These are phyloP conservation scores for Thereva unica DNA, from an alignment of 2,888 invertebrate species.

Conservation along the genomic window DNA sequence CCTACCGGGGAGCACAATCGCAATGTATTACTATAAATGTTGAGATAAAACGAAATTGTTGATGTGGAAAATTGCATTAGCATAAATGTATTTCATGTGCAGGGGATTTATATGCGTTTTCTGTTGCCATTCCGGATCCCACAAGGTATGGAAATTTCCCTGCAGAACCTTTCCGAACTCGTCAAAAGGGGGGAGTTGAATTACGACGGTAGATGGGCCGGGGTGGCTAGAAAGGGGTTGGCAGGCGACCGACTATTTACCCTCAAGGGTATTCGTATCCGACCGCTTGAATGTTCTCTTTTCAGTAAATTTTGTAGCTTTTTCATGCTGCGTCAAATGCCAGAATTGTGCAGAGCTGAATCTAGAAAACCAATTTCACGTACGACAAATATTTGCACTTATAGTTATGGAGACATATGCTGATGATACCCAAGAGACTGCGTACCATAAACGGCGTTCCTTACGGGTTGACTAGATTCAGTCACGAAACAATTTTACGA, in stretches of 20 bases:
- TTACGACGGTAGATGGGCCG: neutral
- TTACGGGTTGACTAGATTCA: no score
- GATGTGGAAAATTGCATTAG: constrained; percentile 43
- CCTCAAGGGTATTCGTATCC: no score
- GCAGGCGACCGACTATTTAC: no score
- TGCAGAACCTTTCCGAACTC: constrained; percentile 7
- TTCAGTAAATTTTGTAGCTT: constrained; percentile 14
- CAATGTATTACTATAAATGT: constrained; percentile 38
- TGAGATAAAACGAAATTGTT: constrained; percentile 41
- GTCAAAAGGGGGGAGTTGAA: neutral
- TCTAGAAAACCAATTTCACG: constrained; percentile 30
- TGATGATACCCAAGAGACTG: constrained; percentile 28
- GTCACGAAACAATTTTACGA: no score
- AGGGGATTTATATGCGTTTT: constrained; percentile 34
- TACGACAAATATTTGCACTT: constrained; percentile 34
- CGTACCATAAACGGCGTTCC: neutral
- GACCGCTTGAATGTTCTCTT: neutral
- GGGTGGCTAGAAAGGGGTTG: no score
- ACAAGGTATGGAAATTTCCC: constrained; percentile 31
- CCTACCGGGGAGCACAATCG: constrained; percentile 21
- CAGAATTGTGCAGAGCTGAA: constrained; percentile 10
- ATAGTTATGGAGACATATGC: constrained; percentile 29
- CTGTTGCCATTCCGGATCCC: constrained; percentile 11
- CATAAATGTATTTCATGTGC: constrained; percentile 39
- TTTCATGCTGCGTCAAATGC: constrained; percentile 20